Conservation (phyloP, 1,140 invertebrate genomes). For the Lepidurus apus region DNA sequence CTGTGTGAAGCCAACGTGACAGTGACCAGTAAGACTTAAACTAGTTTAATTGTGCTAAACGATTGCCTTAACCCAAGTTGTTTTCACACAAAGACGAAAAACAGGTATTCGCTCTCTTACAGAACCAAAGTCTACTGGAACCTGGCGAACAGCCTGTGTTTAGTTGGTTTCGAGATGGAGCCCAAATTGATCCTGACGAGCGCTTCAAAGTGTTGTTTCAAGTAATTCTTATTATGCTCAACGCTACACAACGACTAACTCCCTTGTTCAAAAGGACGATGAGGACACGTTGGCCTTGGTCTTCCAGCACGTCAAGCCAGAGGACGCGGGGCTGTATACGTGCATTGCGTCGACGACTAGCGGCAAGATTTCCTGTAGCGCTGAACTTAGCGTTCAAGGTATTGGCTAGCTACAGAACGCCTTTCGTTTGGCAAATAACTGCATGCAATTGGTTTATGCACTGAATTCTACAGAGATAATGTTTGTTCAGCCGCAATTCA, state of each 20-base stretch:
- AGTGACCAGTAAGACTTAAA: conserved; percentile 60
- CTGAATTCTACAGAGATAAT: neutral
- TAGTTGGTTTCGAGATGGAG: conserved; percentile 84
- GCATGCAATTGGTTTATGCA: neutral
- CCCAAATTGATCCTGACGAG: conserved; percentile 82
- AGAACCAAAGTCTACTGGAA: conserved; percentile 58
- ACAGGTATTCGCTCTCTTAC: conserved; percentile 65
- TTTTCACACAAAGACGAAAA: conserved; percentile 60
- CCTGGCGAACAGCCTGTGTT: conserved; percentile 75
- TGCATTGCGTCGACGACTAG: conserved; percentile 87
- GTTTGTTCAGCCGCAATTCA: neutral
- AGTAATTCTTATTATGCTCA: conserved; percentile 37
- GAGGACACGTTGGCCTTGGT: conserved; percentile 86
- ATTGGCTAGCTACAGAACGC: conserved; percentile 42
- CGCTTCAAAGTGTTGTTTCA: conserved; percentile 86
- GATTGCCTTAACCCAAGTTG: conserved; percentile 3
- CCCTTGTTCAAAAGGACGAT: conserved; percentile 57
- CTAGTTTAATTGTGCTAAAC: conserved; percentile 26
- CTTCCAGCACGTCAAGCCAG: conserved; percentile 87
- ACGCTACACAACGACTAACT: conserved; percentile 12
- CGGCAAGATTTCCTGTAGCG: conserved; percentile 88
- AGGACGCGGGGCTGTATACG: conserved; percentile 89
- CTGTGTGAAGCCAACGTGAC: conserved; percentile 68
- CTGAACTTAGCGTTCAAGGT: conserved; percentile 82
- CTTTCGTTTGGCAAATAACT: conserved; percentile 29